Evolutionary conservation across 30 jellyfish, hydroid and myxozoan genomes (phyloP), one percentile per base, ranked within the genome.

Genomic region (Hydractinia echinata): DNA sequence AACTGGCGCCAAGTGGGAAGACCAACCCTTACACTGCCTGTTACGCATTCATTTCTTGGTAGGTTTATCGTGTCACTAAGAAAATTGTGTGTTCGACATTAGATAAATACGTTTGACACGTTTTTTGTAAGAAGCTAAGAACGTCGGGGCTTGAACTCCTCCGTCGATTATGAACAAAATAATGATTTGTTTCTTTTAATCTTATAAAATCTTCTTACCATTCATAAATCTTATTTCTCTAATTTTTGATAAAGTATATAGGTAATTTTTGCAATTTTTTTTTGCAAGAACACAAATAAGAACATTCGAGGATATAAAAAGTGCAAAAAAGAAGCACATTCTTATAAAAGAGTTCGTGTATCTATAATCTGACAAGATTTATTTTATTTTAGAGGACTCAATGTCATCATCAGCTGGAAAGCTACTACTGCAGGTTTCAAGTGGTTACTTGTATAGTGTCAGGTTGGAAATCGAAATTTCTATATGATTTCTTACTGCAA

Each of bases 1-100:
- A 90, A 95, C 81, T 95, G 99, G 99, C 79, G 95, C 54, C 82
- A 84, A 88, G 87, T 86, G 7, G 99, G 99, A 11, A 82, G 99
- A 61, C 99, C 99, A 20, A 95, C 99, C 0, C 78, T 95, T 8
- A 91, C 96, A 8, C 80, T 95, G n/a, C 98, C 99, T 16, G 81
- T 95, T 7, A 95, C 97, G 39, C 97, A 95, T 70, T 91, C 96
- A 14, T 85, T 87, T 51, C 52, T 93, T 21, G 96, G 98, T 92
- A 73, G 67, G 95, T 53, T 15, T 30, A 30, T 30, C 2, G 39
- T 4, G 54, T 74, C 10, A 30, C 5, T 8, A 3, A 4, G 4
- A 4, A 13, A 53, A 44, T 13, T 0, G 60, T 21, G 66, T 5
- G 76, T n/a, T 9, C 83, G 53, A 8, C 83, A 18, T 15, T 11